Evolutionary conservation across 2,113 vertebrate genomes (phyloP), one percentile per base, ranked within the genome.

Genomic region (Aspiorhynchus laticeps): DNA sequence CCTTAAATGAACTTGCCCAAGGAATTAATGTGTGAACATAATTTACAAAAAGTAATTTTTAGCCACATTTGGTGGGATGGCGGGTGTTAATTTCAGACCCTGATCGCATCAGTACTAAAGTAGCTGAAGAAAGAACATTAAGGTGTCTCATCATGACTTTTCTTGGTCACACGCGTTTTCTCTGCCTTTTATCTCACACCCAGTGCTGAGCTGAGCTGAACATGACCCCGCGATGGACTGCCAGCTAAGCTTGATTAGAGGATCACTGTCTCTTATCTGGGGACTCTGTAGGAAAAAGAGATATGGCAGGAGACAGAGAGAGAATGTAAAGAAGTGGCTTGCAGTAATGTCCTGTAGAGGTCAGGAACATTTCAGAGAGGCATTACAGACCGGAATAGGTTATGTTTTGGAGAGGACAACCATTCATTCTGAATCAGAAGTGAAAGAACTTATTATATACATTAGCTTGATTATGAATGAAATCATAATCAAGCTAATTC

Each of bases 131-230:
- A 86, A 84, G 87, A 74, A 90, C 87, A 89, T 41, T 67, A 80
- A 43, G 28, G 31, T 38, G 46, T 53, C 63, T 83, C 19, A 65
- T 65, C 36, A 76, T 63, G 74, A 41, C 69, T 63, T 87, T 80
- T 80, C 73, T 67, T 17, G 26, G 41, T 84, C 81, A 41, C 65
- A 80, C 0, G 43, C 33, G 11, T 26, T 71, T 77, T 74, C 59
- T 82, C 67, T 74, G 28, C 19, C 65, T 89, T 82, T 84, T 86
- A 71, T 86, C 71, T 88, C 33, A 28, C 48, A 69, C 43, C 73
- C 65, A 89, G 51, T 87, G 87, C 89, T 91, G 89, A 87, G 84
- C 56, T 78, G 59, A 67, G 81, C 59, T 77, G 67, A 90, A 91
- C 85, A 85, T 87, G 91, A 90, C 80, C 87, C 79, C 21, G 14